Evolutionary conservation across 2,888 invertebrate genomes (phyloP).

Genomic region (Melipona bicolor): DNA sequence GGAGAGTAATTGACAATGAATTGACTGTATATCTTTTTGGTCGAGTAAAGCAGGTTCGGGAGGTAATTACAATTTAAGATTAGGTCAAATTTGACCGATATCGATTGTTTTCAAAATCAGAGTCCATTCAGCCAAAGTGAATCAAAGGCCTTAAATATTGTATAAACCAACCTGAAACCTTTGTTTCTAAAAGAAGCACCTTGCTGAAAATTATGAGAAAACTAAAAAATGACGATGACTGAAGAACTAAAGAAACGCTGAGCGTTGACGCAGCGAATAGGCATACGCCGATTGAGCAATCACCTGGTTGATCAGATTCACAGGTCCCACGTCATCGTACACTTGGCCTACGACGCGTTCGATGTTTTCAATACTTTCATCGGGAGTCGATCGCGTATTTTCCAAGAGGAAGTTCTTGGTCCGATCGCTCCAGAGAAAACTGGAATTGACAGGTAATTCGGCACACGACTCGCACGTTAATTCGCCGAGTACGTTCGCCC

Average conservation of each 20-base stretch:
- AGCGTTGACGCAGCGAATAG: not conserved
- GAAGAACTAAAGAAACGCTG: not conserved
- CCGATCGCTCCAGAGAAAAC: slow-evolving; percentile 76
- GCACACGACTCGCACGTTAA: slow-evolving; percentile 41
- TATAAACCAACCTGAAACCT: too few relatives aligned
- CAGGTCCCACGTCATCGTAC: slow-evolving; percentile 73
- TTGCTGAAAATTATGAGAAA: too few relatives aligned
- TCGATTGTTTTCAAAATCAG: too few relatives aligned
- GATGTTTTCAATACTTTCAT: slow-evolving; percentile 20
- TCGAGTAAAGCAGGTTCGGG: too few relatives aligned
- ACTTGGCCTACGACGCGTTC: slow-evolving; percentile 36
- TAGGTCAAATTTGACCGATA: too few relatives aligned
- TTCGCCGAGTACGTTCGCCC: slow-evolving; percentile 59
- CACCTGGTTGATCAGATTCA: slow-evolving; percentile 41
- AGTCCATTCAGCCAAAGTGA: too few relatives aligned
- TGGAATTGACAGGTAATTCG: slow-evolving; percentile 66
- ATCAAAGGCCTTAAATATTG: too few relatives aligned
- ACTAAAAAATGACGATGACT: too few relatives aligned
- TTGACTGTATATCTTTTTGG: too few relatives aligned
- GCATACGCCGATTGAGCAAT: not conserved
- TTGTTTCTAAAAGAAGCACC: too few relatives aligned
- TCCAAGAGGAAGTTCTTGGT: slow-evolving; percentile 26
- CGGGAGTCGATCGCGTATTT: not conserved
- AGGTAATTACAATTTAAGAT: too few relatives aligned
- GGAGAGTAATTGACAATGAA: too few relatives aligned